phyloP scores from a whole-genome alignment of 2,113 vertebrate genomes.

The Zosterops lateralis region DNA sequence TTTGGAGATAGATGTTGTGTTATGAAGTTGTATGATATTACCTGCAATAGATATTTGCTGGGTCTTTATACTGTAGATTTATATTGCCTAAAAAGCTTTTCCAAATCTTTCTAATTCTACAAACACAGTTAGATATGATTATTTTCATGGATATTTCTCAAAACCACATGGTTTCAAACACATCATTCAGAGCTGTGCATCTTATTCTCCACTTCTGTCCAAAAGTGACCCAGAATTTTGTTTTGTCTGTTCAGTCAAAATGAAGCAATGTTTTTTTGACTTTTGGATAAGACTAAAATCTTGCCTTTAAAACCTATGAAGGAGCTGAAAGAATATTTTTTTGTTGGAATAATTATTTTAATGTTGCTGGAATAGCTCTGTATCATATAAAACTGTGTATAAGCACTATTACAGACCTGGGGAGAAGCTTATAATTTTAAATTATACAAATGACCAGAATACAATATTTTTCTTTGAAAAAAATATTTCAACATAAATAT shows the following conservation, averaged over 20 bases:
- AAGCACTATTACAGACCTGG: background rate
- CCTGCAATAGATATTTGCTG: background rate
- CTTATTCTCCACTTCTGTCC: background rate
- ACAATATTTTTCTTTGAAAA: background rate
- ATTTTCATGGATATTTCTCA: background rate
- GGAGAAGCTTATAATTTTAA: background rate
- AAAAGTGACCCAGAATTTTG: background rate
- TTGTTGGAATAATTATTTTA: background rate
- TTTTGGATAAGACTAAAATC: background rate
- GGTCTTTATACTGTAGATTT: background rate
- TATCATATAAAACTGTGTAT: background rate
- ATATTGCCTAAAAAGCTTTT: background rate
- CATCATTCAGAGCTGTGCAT: background rate
- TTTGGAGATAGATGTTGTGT: background rate
- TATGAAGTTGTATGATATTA: background rate
- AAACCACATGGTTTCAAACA: background rate
- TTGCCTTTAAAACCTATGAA: background rate
- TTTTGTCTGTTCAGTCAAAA: background rate
- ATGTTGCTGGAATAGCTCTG: background rate
- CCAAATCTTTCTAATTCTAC: background rate
- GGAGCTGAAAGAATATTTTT: background rate
- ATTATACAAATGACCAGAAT: background rate
- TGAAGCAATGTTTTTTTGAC: background rate
- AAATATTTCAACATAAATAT: background rate
- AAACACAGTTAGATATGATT: background rate